These are phyloP conservation scores for Syngnathus acus DNA, from an alignment of 2,797 vertebrate genomes.

Conservation along the genomic window DNA sequence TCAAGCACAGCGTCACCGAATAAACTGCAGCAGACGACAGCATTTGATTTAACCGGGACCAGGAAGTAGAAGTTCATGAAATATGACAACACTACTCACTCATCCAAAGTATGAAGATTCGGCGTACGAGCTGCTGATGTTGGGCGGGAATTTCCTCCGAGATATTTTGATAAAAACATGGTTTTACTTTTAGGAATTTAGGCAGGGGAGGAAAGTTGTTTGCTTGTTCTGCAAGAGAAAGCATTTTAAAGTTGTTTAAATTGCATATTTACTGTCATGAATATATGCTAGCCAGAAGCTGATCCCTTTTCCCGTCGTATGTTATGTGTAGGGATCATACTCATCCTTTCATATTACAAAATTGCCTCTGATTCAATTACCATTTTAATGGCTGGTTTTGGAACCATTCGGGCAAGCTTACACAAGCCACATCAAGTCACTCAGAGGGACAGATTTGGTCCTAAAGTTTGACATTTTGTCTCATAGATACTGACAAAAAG, in stretches of 20 bases:
- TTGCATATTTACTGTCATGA: too few relatives aligned
- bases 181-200: slow-evolving; percentile 78
- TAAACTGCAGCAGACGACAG: slow-evolving; percentile 76
- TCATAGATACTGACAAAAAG: background rate
- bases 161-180: slow-evolving; percentile 93
- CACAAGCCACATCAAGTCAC: background rate
- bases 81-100: slow-evolving; percentile 65
- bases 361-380: background rate
- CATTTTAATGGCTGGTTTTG: background rate
- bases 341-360: too few relatives aligned
- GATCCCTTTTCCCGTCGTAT: too few relatives aligned
- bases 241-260: background rate
- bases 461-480: background rate
- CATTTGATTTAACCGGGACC: background rate
- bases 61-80: background rate
- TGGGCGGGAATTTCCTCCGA: slow-evolving; percentile 84
- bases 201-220: slow-evolving; percentile 94
- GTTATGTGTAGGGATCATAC: too few relatives aligned
- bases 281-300: too few relatives aligned
- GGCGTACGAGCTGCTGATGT: slow-evolving; percentile 77
- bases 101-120: slow-evolving; percentile 87
- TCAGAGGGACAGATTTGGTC: background rate
- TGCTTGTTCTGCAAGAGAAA: slow-evolving; percentile 65
- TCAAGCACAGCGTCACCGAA: slow-evolving; percentile 76
- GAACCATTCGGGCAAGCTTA: background rate